These are phyloP conservation scores for Rana temporaria DNA, from an alignment of 2,113 vertebrate species.

Conservation along the genomic window DNA sequence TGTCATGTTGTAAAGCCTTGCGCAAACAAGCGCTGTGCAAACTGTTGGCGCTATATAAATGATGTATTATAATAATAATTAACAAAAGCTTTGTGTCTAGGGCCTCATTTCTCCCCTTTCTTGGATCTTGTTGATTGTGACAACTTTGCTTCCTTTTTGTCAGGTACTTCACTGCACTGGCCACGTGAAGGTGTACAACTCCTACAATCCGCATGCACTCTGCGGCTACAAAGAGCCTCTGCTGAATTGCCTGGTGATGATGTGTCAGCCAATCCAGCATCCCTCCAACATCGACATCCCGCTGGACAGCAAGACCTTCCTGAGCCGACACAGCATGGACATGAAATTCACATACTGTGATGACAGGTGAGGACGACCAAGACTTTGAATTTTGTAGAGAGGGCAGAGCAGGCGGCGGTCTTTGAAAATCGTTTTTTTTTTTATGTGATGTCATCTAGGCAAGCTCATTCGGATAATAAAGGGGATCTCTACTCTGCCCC, in stretches of 20 bases:
- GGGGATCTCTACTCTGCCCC: too few relatives aligned
- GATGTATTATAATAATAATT: too few relatives aligned
- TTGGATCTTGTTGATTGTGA: not conserved
- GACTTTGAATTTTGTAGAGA: too few relatives aligned
- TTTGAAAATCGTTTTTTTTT: too few relatives aligned
- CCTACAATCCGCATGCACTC: slow-evolving; percentile 74
- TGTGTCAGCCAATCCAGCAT: slow-evolving; percentile 92
- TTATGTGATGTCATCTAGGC: too few relatives aligned
- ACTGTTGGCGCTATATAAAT: too few relatives aligned
- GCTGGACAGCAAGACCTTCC: slow-evolving; percentile 90
- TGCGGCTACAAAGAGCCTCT: slow-evolving; percentile 89
- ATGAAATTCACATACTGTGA: slow-evolving; percentile 97
- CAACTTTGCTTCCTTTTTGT: not conserved
- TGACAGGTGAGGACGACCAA: slow-evolving; percentile 78
- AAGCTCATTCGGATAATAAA: too few relatives aligned
- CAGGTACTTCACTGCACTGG: slow-evolving; percentile 95
- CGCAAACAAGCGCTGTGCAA: too few relatives aligned
- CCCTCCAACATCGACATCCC: slow-evolving; percentile 92
- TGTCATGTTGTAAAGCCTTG: too few relatives aligned
- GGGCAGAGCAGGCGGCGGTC: too few relatives aligned
- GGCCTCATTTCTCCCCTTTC: too few relatives aligned
- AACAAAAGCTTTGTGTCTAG: too few relatives aligned
- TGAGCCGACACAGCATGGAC: slow-evolving; percentile 97
- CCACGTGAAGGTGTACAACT: slow-evolving; percentile 78
- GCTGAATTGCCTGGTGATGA: slow-evolving; percentile 86